phyloP scores from a whole-genome alignment of 2,113 vertebrate species.

The Peromyscus polionotus region DNA sequence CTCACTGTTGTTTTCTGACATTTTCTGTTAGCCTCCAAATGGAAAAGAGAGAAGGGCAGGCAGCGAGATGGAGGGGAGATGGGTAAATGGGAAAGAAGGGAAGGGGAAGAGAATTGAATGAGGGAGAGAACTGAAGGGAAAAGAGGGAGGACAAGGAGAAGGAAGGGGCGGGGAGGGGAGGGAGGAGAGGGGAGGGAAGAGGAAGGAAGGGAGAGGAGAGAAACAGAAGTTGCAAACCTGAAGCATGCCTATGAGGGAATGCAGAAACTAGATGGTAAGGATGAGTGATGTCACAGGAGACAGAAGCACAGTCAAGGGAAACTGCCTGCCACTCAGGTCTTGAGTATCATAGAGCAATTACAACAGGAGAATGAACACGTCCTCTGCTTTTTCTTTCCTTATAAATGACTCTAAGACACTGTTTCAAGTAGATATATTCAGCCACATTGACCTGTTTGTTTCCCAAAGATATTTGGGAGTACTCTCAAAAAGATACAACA shows the following conservation, averaged over 20 bases:
- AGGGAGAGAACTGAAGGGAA: not conserved
- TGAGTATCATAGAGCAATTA: not conserved
- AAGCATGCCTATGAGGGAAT: not conserved
- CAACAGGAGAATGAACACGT: not conserved
- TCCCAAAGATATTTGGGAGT: not conserved
- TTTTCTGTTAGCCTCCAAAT: not conserved
- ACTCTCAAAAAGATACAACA: not conserved
- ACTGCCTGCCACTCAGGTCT: not conserved
- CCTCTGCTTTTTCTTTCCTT: not conserved
- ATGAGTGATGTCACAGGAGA: not conserved
- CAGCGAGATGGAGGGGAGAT: not conserved
- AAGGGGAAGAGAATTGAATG: not conserved
- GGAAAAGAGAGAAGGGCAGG: not conserved
- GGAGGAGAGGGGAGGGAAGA: accelerated
- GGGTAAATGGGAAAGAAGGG: not conserved
- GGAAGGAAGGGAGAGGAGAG: not conserved
- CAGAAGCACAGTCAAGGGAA: accelerated
- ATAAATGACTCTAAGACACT: not conserved
- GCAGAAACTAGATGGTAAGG: not conserved
- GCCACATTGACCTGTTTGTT: not conserved
- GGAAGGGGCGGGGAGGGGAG: accelerated
- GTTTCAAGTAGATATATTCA: not conserved
- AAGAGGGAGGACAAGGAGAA: too few relatives aligned
- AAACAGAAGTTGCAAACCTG: not conserved
- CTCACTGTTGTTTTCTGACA: not conserved